phyloP scores from a whole-genome alignment of 2,888 invertebrate genomes.

The Entomobrya multifasciata region DNA sequence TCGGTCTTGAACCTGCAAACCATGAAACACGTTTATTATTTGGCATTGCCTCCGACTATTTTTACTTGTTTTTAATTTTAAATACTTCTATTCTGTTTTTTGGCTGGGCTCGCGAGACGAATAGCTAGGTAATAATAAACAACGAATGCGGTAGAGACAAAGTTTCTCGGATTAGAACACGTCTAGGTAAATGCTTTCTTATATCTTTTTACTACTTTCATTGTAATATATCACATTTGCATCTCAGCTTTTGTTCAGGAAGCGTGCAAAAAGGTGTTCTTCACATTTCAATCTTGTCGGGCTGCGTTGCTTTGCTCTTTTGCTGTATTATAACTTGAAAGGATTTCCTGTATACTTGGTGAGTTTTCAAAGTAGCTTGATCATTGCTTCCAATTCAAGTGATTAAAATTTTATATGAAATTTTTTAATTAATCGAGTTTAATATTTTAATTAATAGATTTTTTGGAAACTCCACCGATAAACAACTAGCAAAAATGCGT shows the following conservation, averaged over 20 bases:
- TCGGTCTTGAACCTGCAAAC: constrained; percentile 66
- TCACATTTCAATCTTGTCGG: background rate
- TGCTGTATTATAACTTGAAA: constrained; percentile 2
- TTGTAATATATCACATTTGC: constrained; percentile 59
- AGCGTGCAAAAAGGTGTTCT: constrained; percentile 39
- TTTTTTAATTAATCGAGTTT: too few relatives aligned
- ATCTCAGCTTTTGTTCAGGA: constrained; percentile 61
- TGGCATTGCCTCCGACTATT: constrained; percentile 64
- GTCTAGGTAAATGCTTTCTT: constrained; percentile 27
- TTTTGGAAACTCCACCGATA: constrained; percentile 46
- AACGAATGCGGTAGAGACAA: constrained; percentile 44
- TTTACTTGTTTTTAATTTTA: constrained; percentile 69
- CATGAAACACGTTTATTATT: constrained; percentile 57
- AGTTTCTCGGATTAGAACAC: constrained; percentile 16
- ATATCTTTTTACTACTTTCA: constrained; percentile 36
- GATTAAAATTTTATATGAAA: too few relatives aligned
- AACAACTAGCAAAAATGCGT: constrained; percentile 42
- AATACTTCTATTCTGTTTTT: constrained; percentile 52
- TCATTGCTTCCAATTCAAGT: too few relatives aligned
- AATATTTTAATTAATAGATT: too few relatives aligned
- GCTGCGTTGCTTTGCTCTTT: background rate
- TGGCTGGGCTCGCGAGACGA: constrained; percentile 64
- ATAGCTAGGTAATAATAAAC: constrained; percentile 20
- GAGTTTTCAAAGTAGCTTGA: constrained; percentile 29
- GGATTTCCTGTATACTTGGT: constrained; percentile 61